A percentile compares a stretch with the other conserved stretches of the same genome.
Evolutionary conservation across 2,797 vertebrate species (phyloP).

Genomic region (Enteromius argenteus): DNA sequence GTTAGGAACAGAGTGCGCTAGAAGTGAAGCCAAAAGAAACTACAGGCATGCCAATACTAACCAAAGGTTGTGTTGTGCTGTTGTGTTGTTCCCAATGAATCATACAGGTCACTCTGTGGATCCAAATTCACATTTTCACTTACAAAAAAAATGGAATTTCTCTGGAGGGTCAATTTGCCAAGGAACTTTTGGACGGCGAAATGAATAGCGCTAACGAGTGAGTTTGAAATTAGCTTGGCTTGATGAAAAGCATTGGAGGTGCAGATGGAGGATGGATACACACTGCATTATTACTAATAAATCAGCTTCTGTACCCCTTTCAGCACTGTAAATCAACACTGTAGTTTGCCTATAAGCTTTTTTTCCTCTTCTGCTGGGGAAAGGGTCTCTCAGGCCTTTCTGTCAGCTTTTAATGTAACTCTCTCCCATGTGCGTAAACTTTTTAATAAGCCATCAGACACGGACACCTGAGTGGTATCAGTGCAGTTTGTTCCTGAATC

Average conservation of each 20-base stretch:
- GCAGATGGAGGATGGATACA: conserved; percentile 72
- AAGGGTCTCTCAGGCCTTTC: conserved; percentile 34
- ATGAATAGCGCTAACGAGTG: conserved; percentile 58
- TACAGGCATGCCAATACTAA: conserved; percentile 74
- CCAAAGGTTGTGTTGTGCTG: conserved; percentile 73
- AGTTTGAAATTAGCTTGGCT: conserved; percentile 56
- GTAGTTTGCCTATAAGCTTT: conserved; percentile 77
- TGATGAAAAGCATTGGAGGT: conserved; percentile 64
- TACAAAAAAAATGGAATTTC: conserved; percentile 41
- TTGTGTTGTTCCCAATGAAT: conserved; percentile 64
- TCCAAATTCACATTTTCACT: conserved; percentile 60
- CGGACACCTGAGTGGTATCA: conserved; percentile 23
- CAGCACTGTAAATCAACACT: conserved; percentile 82
- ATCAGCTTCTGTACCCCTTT: conserved; percentile 81
- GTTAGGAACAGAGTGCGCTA: conserved; percentile 50
- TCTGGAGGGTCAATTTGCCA: conserved; percentile 55
- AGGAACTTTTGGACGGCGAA: conserved; percentile 62
- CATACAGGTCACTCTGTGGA: conserved; percentile 65
- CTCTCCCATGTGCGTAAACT: conserved; percentile 51
- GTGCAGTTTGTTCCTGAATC: conserved; percentile 30
- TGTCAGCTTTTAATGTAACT: conserved; percentile 49
- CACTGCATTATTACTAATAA: conserved; percentile 80
- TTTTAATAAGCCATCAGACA: conserved; percentile 52
- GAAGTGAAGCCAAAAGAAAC: conserved; percentile 74
- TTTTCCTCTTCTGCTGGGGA: conserved; percentile 47